Evolutionary conservation across 2,888 invertebrate genomes (phyloP), one percentile per base, ranked within the genome.

Genomic region (Deilephila porcellus): DNA sequence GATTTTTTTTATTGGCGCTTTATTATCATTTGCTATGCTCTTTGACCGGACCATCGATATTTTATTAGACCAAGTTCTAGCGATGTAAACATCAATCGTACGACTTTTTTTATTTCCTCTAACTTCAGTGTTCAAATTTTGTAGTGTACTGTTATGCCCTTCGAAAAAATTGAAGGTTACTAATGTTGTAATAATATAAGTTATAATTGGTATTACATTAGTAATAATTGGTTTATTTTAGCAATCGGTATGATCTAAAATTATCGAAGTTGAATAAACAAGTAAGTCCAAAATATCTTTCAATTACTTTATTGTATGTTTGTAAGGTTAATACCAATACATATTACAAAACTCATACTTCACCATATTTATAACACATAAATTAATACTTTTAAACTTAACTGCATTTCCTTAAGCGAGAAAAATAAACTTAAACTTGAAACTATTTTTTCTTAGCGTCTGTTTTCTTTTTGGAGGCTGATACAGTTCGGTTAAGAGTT

Each of bases 391-490:
- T 45, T 45, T 45, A 4, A 56, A 67, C 52, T 64, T 60, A 67
- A 73, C 53, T 32, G 56, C 37, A 74, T 56, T 53, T 56, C 59
- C 73, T 64, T 71, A 71, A 71, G 53, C 56, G 56, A 56, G 5
- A 60, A 6, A 20, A 20, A 53, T n/a, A 53, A 60, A 53, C 37
- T 79, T 81, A 71, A 71, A 74, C 53, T 76, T 75, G 7, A 34
- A 63, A 25, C 72, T 82, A 84, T 73, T 86, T 89, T 78, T 87
- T 86, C 74, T 88, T 91, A 1, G 78, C n/a, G 0, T 91, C 91
- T 60, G 80, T 82, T 74, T 92, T 93, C 79, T 88, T 93, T 77
- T 87, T 91, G 0, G 76, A 84, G 1, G 89, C 88, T 4, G 91
- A 90, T 0, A 88, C 29, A 14, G 80, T 84, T 71, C 88, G 81